Conservation (phyloP, 2,797 vertebrate species). For the Eurystomus glaucurus region DNA sequence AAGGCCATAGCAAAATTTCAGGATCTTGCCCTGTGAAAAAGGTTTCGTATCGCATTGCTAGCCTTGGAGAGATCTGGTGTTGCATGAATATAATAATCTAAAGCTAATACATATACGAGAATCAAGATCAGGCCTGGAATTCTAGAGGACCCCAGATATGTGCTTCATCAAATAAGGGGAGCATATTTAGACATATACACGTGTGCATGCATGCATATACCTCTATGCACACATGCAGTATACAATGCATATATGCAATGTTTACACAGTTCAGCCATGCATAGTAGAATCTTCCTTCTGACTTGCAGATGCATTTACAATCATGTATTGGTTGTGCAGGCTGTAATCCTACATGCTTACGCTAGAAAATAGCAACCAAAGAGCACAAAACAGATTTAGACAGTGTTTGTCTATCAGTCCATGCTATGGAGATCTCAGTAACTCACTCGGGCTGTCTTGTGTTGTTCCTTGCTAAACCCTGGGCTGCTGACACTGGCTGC, state of each 20-base stretch:
- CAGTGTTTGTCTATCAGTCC: background rate
- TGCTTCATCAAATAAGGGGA: background rate
- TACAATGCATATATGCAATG: accelerated
- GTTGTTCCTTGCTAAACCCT: background rate
- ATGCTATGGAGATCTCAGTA: background rate
- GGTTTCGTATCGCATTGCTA: background rate
- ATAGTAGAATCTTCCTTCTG: conserved; percentile 2
- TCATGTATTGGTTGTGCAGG: background rate
- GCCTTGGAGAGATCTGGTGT: background rate
- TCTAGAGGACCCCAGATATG: background rate
- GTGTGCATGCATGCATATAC: background rate
- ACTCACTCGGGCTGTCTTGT: background rate
- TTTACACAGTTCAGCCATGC: background rate
- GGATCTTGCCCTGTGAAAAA: conserved; percentile 18
- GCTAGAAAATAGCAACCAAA: background rate
- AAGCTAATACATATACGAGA: background rate
- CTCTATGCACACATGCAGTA: background rate
- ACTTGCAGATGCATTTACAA: background rate
- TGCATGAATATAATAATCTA: background rate
- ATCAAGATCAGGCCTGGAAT: background rate
- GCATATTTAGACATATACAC: background rate
- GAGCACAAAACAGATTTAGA: background rate
- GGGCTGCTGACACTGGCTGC: background rate
- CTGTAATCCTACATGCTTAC: background rate
- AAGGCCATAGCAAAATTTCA: conserved; percentile 12